These are phyloP conservation scores for Sinopyrophorus schimmeli DNA, from an alignment of 2,888 invertebrate genomes.

Conservation along the genomic window DNA sequence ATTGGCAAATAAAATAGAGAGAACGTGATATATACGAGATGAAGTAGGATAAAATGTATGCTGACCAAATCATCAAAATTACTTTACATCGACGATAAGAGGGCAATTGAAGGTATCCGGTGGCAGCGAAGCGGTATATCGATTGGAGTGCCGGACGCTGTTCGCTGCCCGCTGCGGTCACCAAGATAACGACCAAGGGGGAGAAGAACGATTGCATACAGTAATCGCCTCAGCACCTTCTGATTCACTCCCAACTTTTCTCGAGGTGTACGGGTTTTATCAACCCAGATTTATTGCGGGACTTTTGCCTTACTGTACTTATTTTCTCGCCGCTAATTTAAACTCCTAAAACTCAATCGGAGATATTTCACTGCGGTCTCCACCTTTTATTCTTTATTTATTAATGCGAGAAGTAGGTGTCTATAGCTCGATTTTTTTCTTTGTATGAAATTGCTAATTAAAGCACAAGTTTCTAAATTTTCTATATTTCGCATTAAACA, in stretches of 20 bases:
- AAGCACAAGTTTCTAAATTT: no score
- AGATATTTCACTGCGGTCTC: constrained; percentile 12
- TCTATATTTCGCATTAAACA: no score
- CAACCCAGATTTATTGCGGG: constrained; percentile 30
- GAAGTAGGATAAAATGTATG: constrained; percentile 16
- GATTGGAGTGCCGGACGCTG: constrained; percentile 35
- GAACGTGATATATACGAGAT: no score
- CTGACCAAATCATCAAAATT: constrained; percentile 27
- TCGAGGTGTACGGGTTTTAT: constrained; percentile 32
- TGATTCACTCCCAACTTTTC: constrained; percentile 31
- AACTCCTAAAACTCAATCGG: constrained; percentile 18
- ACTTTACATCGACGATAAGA: constrained; percentile 33
- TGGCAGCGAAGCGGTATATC: constrained; percentile 35
- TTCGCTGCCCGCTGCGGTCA: constrained; percentile 36
- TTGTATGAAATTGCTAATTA: no score
- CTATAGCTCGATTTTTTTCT: no score
- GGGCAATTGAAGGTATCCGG: constrained; percentile 40
- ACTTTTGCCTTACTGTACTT: constrained; percentile 23
- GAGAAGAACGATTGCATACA: constrained; percentile 39
- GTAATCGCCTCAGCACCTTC: constrained; percentile 39
- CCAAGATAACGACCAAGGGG: constrained; percentile 37
- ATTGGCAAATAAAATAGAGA: not conserved
- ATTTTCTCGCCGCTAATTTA: constrained; percentile 24
- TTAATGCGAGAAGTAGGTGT: no score
- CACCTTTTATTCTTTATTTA: no score